These are phyloP conservation scores for Bombus waltoni DNA, from an alignment of 1,140 invertebrate species.

Conservation along the genomic window DNA sequence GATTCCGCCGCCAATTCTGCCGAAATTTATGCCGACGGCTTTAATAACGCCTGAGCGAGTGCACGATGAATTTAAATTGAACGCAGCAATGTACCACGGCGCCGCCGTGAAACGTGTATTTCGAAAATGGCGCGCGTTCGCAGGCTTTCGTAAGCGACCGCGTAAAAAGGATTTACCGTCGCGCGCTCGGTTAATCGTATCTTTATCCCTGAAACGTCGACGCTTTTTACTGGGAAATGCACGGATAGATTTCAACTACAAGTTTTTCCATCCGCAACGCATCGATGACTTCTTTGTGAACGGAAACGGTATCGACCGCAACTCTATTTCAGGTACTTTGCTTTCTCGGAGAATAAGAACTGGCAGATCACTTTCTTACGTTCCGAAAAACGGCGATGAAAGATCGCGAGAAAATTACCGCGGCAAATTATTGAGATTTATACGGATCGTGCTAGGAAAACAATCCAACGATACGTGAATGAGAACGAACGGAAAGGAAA, in stretches of 20 bases:
- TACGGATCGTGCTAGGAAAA: not conserved
- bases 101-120: not conserved
- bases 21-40: slow-evolving; percentile 44
- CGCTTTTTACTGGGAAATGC: not conserved
- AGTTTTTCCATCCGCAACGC: not conserved
- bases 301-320: not conserved
- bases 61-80: slow-evolving; percentile 46
- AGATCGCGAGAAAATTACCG: not conserved
- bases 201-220: not conserved
- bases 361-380: not conserved
- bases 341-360: no score
- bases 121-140: no score
- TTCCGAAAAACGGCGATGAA: no score
- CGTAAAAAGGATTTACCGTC: not conserved
- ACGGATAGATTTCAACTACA: not conserved
- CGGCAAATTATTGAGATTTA: not conserved
- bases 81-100: not conserved
- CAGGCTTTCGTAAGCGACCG: no score
- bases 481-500: not conserved
- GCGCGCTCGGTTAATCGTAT: not conserved
- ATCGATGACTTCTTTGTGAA: not conserved
- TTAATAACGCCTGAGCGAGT: slow-evolving; percentile 28
- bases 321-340: not conserved
- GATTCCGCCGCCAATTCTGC: slow-evolving; percentile 27
- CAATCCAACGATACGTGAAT: not conserved